Percentiles rank a stretch among this genome's conserved stretches.
Evolutionary conservation across 1,140 invertebrate genomes (phyloP).

Genomic region (Physella acuta): DNA sequence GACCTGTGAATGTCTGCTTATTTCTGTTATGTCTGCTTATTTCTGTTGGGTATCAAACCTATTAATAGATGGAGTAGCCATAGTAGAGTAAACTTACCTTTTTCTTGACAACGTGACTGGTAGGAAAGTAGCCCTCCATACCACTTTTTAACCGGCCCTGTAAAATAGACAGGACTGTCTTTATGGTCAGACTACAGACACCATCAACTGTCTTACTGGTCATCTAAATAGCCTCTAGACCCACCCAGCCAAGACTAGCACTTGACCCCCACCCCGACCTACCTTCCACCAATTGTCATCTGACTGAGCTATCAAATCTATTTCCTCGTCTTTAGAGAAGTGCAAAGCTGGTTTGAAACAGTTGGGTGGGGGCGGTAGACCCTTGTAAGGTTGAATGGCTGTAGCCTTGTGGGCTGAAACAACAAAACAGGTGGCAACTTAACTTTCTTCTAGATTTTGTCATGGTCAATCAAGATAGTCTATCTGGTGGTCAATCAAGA

Average conservation of each 20-base stretch:
- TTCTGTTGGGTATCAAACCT: too few species aligned
- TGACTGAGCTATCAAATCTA: slow-evolving; percentile 49
- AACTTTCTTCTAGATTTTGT: too few species aligned
- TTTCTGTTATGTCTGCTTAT: too few species aligned
- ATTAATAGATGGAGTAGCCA: too few species aligned
- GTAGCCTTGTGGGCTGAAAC: slow-evolving; percentile 26
- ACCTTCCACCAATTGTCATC: slow-evolving; percentile 54
- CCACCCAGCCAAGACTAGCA: too few species aligned
- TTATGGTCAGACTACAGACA: too few species aligned
- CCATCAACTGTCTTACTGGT: too few species aligned
- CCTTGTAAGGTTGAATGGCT: slow-evolving; percentile 37
- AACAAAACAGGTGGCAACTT: background rate
- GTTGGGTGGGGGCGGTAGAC: slow-evolving; percentile 39
- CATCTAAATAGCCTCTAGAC: too few species aligned
- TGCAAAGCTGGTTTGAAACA: slow-evolving; percentile 32
- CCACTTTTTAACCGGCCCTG: slow-evolving; percentile 33
- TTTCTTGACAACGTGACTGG: slow-evolving; percentile 38
- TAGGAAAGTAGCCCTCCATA: slow-evolving; percentile 49
- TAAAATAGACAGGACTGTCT: background rate
- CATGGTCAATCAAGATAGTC: too few species aligned
- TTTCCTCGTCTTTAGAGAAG: slow-evolving; percentile 45
- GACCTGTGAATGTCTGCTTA: too few species aligned
- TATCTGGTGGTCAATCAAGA: too few species aligned
- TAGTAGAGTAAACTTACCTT: slow-evolving; percentile 17
- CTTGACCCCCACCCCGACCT: too few species aligned